A percentile compares a stretch with the other conserved stretches of the same genome.
These are phyloP conservation scores for Phyllotis vaccarum DNA, from an alignment of 2,797 vertebrate genomes.

Conservation along the genomic window DNA sequence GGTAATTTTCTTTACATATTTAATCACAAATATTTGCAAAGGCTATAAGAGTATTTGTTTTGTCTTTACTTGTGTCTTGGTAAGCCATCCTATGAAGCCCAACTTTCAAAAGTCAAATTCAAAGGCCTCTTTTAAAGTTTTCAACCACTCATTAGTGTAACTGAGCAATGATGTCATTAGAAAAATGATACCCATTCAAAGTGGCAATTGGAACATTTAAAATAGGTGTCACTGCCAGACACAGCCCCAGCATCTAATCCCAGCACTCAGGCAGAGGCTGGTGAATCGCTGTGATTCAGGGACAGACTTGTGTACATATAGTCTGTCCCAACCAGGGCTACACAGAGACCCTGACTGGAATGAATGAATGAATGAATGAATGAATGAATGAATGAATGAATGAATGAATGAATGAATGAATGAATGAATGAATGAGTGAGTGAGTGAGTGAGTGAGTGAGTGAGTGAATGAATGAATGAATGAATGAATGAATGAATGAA, in stretches of 20 bases:
- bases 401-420: too few relatives aligned
- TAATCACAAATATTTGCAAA: slow-evolving; percentile 26
- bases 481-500: too few relatives aligned
- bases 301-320: background rate
- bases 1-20: slow-evolving; percentile 8
- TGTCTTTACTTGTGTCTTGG: background rate
- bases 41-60: background rate
- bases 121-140: slow-evolving; percentile 53
- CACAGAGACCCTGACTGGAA: background rate
- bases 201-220: slow-evolving; percentile 23
- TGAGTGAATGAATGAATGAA: too few relatives aligned
- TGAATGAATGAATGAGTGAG: too few relatives aligned
- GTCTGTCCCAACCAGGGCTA: background rate
- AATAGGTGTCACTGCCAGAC: background rate
- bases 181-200: slow-evolving; percentile 40
- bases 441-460: too few relatives aligned
- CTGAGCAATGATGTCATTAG: background rate
- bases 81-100: slow-evolving; percentile 7
- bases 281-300: background rate
- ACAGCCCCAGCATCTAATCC: background rate
- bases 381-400: too few relatives aligned
- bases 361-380: too few relatives aligned
- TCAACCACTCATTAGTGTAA: background rate
- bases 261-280: background rate
- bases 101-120: slow-evolving; percentile 47